A percentile compares a stretch with the other conserved stretches of the same genome.
These are phyloP conservation scores for Trididemnum nubilum DNA, from an alignment of 23 tunicate genomes.

Conservation along the genomic window DNA sequence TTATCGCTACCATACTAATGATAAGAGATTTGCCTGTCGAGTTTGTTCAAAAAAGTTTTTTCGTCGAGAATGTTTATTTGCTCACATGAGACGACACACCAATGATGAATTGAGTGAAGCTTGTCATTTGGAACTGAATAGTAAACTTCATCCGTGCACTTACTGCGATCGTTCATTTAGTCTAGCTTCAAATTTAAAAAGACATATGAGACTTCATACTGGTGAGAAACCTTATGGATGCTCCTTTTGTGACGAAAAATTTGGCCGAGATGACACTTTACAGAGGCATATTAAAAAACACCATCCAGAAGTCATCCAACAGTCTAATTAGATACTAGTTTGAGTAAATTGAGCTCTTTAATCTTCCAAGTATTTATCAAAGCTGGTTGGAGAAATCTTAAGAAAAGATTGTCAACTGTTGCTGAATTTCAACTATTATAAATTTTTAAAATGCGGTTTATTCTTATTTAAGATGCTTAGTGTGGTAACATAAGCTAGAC, in stretches of 20 bases:
- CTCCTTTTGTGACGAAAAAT: conserved; percentile 6
- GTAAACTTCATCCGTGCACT: neutral
- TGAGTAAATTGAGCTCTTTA: too few relatives aligned
- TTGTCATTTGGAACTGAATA: neutral
- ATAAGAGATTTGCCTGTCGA: conserved; percentile 13
- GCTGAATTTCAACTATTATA: too few relatives aligned
- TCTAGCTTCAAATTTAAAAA: neutral
- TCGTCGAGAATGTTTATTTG: conserved; percentile 7
- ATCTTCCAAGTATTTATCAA: too few relatives aligned
- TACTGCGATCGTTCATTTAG: conserved; percentile 7
- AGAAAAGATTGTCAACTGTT: too few relatives aligned
- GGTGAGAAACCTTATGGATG: conserved; percentile 37
- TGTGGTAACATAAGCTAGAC: too few relatives aligned
- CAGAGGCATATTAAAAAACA: conserved; percentile 9
- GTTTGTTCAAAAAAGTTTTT: conserved; percentile 22
- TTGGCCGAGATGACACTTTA: conserved; percentile 26
- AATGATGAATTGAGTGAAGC: neutral
- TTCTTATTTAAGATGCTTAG: too few relatives aligned
- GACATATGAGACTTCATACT: conserved; percentile 26
- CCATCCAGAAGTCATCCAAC: conserved; percentile 1
- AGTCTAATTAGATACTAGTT: too few relatives aligned
- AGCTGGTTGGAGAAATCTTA: too few relatives aligned
- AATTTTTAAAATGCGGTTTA: too few relatives aligned
- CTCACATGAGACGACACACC: conserved; percentile 11
- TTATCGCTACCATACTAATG: conserved; percentile 18